phyloP scores from a whole-genome alignment of 2,113 vertebrate species.

The Tupaia chinensis region DNA sequence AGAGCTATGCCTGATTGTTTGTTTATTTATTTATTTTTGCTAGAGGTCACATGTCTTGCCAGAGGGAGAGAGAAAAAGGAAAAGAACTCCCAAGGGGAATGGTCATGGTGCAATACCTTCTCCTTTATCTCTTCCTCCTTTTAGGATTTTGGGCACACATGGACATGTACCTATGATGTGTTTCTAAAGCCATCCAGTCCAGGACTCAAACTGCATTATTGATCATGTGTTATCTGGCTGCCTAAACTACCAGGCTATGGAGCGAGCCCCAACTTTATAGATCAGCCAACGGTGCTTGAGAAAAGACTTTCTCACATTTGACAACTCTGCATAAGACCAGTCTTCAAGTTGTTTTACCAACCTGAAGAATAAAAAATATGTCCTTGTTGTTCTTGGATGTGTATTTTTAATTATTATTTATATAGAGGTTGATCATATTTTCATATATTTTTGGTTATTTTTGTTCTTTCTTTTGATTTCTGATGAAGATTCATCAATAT shows the following conservation, averaged over 20 bases:
- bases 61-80: too few relatives aligned
- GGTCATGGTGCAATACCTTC: too few relatives aligned
- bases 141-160: too few relatives aligned
- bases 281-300: background rate
- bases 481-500: background rate
- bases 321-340: background rate
- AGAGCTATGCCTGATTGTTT: background rate
- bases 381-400: background rate
- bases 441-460: background rate
- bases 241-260: too few relatives aligned
- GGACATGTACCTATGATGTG: too few relatives aligned
- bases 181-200: too few relatives aligned
- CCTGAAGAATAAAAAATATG: background rate
- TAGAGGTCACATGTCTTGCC: too few relatives aligned
- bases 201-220: too few relatives aligned
- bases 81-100: too few relatives aligned
- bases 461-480: background rate
- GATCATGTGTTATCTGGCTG: too few relatives aligned
- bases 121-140: too few relatives aligned
- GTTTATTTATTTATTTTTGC: too few relatives aligned
- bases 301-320: background rate
- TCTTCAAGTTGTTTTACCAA: constrained; percentile 9
- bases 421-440: background rate
- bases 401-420: background rate
- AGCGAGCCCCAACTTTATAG: background rate